Conservation (phyloP, 2,888 invertebrate species). For the Parascotia fuliginaria region DNA sequence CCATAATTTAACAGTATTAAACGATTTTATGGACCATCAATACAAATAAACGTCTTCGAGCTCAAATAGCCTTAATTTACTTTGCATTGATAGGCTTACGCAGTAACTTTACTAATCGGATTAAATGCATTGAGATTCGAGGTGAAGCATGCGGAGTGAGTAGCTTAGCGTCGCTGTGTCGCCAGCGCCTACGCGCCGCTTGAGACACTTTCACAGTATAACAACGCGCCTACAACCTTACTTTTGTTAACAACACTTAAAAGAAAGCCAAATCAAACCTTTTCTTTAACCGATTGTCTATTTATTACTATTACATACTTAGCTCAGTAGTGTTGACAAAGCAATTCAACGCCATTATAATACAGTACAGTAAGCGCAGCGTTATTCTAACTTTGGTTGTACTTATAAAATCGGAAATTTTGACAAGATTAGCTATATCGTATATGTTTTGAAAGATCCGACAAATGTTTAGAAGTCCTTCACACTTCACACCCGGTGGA, state of each 20-base stretch:
- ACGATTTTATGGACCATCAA: constrained; percentile 38
- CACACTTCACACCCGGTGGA: constrained; percentile 32
- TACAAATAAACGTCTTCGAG: constrained; percentile 49
- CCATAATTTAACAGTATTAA: constrained; percentile 39
- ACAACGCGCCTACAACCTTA: constrained; percentile 71
- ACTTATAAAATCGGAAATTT: constrained; percentile 27
- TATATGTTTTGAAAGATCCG: constrained; percentile 20
- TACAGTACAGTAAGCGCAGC: constrained; percentile 9
- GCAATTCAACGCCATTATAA: constrained; percentile 11
- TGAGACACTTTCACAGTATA: constrained; percentile 73
- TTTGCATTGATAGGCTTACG: constrained; percentile 38
- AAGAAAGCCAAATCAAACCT: constrained; percentile 60
- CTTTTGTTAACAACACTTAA: constrained; percentile 67
- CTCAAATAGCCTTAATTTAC: constrained; percentile 53
- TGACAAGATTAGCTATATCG: constrained; percentile 24
- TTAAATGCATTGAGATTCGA: constrained; percentile 62
- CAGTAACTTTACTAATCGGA: constrained; percentile 67
- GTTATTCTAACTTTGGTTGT: constrained; percentile 10
- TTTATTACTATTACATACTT: constrained; percentile 42
- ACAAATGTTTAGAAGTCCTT: constrained; percentile 43
- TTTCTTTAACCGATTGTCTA: constrained; percentile 54
- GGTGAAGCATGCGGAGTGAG: constrained; percentile 49
- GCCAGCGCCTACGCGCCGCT: constrained; percentile 66
- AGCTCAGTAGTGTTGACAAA: constrained; percentile 13
- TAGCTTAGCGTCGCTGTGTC: constrained; percentile 54